Conservation (phyloP, 2,797 vertebrate genomes). For the Epinephelus awoara region DNA sequence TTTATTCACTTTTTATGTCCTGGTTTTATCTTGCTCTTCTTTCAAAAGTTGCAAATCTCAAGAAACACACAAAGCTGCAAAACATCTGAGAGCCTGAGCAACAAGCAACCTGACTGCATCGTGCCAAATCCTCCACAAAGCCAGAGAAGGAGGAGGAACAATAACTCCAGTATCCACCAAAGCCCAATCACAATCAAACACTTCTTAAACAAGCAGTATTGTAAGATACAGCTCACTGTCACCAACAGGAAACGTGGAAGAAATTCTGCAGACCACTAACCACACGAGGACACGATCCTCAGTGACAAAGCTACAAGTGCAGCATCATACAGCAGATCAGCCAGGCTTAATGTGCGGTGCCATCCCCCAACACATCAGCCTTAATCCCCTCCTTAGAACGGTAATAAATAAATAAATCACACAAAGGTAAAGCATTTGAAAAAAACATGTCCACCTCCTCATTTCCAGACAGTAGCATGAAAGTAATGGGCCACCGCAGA, state of each 20-base stretch:
- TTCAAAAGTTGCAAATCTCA: not conserved
- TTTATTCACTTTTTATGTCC: not conserved
- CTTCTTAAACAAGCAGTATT: not conserved
- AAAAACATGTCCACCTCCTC: not conserved
- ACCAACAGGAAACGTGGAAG: not conserved
- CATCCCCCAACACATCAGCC: not conserved
- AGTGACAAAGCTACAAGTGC: too few species aligned
- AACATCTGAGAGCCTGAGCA: not conserved
- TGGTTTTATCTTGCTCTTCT: slow-evolving; percentile 2
- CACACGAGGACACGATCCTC: not conserved
- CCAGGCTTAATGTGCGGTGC: not conserved
- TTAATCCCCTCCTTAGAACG: not conserved
- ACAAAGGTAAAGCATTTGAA: not conserved
- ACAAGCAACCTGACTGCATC: not conserved
- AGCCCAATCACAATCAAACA: not conserved
- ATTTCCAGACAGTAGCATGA: not conserved
- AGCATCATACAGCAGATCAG: not conserved
- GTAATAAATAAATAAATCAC: not conserved
- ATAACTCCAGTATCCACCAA: not conserved
- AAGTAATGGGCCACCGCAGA: not conserved
- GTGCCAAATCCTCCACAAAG: slow-evolving; percentile 6
- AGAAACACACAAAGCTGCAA: not conserved
- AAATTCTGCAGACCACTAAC: not conserved
- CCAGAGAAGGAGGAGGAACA: slow-evolving; percentile 2
- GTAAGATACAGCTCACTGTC: not conserved